phyloP scores from a whole-genome alignment of 92 coral and sea anemone genomes.

The Porites rus region DNA sequence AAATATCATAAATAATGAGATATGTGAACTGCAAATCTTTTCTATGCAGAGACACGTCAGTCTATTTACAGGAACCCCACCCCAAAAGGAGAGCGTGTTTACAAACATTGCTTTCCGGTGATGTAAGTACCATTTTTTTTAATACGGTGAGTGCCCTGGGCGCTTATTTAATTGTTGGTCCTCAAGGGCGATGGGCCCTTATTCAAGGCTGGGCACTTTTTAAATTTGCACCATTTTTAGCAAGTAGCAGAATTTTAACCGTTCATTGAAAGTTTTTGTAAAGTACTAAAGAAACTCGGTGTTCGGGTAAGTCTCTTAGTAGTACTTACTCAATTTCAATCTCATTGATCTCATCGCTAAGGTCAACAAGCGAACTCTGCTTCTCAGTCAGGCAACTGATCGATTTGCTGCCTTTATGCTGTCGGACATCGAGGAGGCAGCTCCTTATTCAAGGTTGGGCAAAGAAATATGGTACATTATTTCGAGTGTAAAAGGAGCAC shows the following conservation, averaged over 20 bases:
- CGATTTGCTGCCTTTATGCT: conserved; percentile 39
- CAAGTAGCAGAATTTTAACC: conserved; percentile 14
- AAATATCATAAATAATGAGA: too few species aligned
- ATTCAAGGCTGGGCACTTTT: too few species aligned
- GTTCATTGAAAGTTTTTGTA: conserved; percentile 24
- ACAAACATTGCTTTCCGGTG: conserved; percentile 8
- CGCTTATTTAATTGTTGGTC: conserved; percentile 19
- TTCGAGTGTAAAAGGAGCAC: too few species aligned
- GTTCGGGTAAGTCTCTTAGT: conserved; percentile 30
- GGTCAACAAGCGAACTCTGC: conserved; percentile 45
- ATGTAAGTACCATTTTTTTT: not conserved
- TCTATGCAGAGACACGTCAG: too few species aligned
- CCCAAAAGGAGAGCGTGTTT: conserved; percentile 10
- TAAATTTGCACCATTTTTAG: too few species aligned
- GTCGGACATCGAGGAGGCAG: conserved; percentile 26
- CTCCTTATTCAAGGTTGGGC: conserved; percentile 13
- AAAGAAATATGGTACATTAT: conserved; percentile 10
- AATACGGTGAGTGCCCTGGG: not conserved
- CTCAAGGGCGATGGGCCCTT: conserved; percentile 10
- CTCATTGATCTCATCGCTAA: conserved; percentile 10
- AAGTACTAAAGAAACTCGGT: conserved; percentile 30
- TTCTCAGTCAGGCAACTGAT: conserved; percentile 43
- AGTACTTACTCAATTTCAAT: conserved; percentile 16
- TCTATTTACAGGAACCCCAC: too few species aligned
- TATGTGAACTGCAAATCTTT: too few species aligned